Evolutionary conservation across 2,888 invertebrate genomes (phyloP), one percentile per base, ranked within the genome.

Genomic region (Lithophane semibrunnea): DNA sequence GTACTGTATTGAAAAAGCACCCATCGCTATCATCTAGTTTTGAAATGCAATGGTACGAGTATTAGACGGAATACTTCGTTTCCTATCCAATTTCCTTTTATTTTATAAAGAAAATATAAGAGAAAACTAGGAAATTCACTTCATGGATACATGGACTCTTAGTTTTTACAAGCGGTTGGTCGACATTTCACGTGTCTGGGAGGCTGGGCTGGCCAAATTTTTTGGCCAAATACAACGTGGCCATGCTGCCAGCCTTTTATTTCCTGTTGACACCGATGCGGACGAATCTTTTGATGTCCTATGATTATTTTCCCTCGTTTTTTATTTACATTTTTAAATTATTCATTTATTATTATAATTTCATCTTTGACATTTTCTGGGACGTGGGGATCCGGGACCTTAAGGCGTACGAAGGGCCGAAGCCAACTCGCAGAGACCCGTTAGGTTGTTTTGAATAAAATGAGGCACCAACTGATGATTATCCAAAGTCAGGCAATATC

Each of bases 1-100:
- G 12, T 42, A 52, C 44, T 16, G 18, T 37, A n/a, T 18, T 54
- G 58, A 47, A 42, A 60, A 21, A 67, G 24, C 37, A 42, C 16
- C 8, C 12, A 52, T 21, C 37, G 0, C 29, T 24, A 13, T 18
- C 10, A 13, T 47, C 24, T 21, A 16, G 2, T 47, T 18, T 49
- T 64, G 47, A 80, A 76, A 61, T 29, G 24, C 47, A 61, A 42
- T 47, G 10, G 5, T 56, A 79, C 42, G 47, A 61, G 61, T 54
- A 24, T 29, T 47, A 47, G 13, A 54, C 24, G 58, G 18, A 54
- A 75, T 16, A 54, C 12, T 65, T 47, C 54, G 18, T 79, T 76
- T 75, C 65, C 82, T 42, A 60, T 61, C n/a, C 52, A 82, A 66
- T 79, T 76, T 79, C 79, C 65, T 79, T 66, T 61, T 13, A 47